phyloP scores from a whole-genome alignment of 1,140 invertebrate species.

The Zeugodacus cucurbitae region DNA sequence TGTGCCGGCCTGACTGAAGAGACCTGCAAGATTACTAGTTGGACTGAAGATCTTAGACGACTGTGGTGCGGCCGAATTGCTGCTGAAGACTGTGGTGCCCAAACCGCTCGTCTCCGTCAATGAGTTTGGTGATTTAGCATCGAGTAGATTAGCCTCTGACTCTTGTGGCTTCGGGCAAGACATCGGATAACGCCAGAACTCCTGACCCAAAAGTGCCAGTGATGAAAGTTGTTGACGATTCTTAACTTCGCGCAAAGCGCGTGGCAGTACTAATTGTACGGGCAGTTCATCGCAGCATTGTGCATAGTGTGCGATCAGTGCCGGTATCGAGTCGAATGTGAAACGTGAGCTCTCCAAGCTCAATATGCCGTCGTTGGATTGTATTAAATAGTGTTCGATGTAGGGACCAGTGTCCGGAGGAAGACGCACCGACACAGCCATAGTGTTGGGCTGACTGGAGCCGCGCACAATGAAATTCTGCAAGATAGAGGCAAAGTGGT shows the following conservation, averaged over 20 bases:
- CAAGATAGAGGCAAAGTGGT: constrained; percentile 50
- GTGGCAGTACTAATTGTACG: constrained; percentile 87
- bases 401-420: constrained; percentile 87
- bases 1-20: constrained; percentile 68
- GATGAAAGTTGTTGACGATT: constrained; percentile 91
- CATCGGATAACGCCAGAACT: constrained; percentile 87
- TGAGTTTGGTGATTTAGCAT: constrained; percentile 63
- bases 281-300: constrained; percentile 95
- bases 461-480: constrained; percentile 95
- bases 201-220: constrained; percentile 90
- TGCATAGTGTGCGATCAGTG: constrained; percentile 92
- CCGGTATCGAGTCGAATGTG: constrained; percentile 90
- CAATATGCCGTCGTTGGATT: constrained; percentile 81
- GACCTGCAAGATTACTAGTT: constrained; percentile 51
- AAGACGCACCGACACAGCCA: constrained; percentile 92
- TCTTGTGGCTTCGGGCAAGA: constrained; percentile 43
- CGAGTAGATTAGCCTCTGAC: constrained; percentile 50
- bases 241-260: constrained; percentile 83
- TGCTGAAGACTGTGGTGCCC: constrained; percentile 61
- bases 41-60: constrained; percentile 55
- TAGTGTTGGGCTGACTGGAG: constrained; percentile 90
- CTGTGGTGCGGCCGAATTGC: constrained; percentile 52
- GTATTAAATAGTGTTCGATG: constrained; percentile 96
- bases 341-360: constrained; percentile 93
- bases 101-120: constrained; percentile 62